phyloP scores from a whole-genome alignment of 2,888 invertebrate species.

The Julus scandinavius region DNA sequence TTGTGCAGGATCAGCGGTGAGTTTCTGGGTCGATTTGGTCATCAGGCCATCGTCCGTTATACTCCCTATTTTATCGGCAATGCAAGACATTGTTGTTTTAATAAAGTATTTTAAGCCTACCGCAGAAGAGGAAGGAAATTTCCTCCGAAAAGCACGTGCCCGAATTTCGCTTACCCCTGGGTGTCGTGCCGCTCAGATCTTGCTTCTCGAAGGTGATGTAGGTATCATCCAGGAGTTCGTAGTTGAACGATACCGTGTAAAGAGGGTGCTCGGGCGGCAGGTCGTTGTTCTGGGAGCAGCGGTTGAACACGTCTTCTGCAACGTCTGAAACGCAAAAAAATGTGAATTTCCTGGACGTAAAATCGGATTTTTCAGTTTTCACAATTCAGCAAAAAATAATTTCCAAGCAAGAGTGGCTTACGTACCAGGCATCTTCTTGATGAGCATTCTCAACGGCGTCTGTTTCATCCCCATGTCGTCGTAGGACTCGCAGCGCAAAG shows the following conservation, averaged over 20 bases:
- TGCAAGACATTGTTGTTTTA: background rate
- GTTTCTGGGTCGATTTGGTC: constrained; percentile 59
- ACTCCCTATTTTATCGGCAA: background rate
- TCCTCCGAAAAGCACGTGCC: too few relatives aligned
- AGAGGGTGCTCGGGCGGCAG: constrained; percentile 60
- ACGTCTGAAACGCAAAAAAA: constrained; percentile 51
- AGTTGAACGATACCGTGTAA: constrained; percentile 67
- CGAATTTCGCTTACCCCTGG: background rate
- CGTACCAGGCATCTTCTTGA: constrained; percentile 68
- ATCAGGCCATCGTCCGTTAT: background rate
- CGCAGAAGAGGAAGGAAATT: too few relatives aligned
- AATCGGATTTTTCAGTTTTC: too few relatives aligned
- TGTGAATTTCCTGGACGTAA: too few relatives aligned
- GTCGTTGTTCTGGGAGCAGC: constrained; percentile 55
- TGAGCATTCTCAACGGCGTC: constrained; percentile 69
- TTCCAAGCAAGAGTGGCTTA: constrained; percentile 37
- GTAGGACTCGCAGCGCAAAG: constrained; percentile 65
- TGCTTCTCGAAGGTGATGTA: background rate
- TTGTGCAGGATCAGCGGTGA: background rate
- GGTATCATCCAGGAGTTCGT: constrained; percentile 68
- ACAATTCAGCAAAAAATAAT: too few relatives aligned
- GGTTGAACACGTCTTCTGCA: constrained; percentile 57
- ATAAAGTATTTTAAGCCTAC: too few relatives aligned
- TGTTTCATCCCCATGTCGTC: constrained; percentile 63
- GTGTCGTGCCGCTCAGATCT: too few relatives aligned